These are phyloP conservation scores for Nothocercus julius DNA, from an alignment of 2,113 vertebrate species.

Conservation along the genomic window DNA sequence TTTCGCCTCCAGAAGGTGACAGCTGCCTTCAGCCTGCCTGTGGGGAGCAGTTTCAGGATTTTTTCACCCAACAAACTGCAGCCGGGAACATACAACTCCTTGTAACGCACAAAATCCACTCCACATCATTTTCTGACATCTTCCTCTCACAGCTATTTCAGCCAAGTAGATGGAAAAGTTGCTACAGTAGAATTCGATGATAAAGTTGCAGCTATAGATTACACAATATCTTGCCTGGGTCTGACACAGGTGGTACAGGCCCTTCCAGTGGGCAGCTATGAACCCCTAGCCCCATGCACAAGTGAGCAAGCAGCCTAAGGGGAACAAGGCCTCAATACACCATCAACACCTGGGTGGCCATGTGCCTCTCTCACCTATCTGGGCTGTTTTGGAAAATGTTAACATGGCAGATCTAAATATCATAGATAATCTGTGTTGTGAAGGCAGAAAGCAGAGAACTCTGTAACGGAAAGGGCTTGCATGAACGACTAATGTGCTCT, in stretches of 20 bases:
- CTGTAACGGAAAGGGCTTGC: neutral
- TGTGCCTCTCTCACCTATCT: rapidly evolving
- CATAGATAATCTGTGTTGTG: rapidly evolving
- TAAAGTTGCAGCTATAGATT: neutral
- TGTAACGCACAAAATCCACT: neutral
- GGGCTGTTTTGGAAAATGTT: neutral
- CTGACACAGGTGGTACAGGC: neutral
- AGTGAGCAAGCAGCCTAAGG: neutral
- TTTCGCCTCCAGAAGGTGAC: neutral
- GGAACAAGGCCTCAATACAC: neutral
- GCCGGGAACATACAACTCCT: rapidly evolving
- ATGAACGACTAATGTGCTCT: neutral
- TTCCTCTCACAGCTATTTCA: neutral
- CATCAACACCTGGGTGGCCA: neutral
- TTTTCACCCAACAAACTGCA: neutral
- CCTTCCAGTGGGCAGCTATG: neutral
- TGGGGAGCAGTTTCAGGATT: neutral
- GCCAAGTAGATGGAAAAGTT: neutral
- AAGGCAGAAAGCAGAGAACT: neutral
- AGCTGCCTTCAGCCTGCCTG: neutral
- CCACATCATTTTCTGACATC: neutral
- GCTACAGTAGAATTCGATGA: neutral
- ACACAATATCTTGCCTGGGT: rapidly evolving
- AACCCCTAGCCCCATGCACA: rapidly evolving
- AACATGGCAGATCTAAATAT: neutral